Conservation (phyloP, 1,140 invertebrate genomes). For the Teleogryllus occipitalis region DNA sequence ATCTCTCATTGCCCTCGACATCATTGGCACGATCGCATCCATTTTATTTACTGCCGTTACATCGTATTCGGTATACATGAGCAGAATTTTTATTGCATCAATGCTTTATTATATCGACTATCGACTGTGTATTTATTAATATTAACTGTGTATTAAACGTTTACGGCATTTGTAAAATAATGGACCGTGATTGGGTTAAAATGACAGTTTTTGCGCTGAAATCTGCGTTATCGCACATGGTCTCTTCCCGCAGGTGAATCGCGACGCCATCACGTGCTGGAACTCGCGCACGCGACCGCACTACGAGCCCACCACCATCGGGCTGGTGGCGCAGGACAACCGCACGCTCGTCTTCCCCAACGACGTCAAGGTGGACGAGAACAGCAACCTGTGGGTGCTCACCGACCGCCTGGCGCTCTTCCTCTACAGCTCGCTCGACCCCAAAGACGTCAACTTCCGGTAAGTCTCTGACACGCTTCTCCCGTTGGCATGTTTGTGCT, state of each 20-base stretch:
- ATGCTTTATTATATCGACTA: too few species aligned
- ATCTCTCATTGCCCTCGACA: too few species aligned
- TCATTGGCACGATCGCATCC: too few species aligned
- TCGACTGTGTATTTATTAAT: too few species aligned
- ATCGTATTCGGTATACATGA: too few species aligned
- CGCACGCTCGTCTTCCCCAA: slow-evolving; percentile 66
- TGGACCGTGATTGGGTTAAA: too few species aligned
- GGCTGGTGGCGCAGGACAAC: slow-evolving; percentile 57
- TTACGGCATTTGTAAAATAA: too few species aligned
- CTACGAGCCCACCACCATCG: slow-evolving; percentile 30
- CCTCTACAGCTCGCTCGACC: slow-evolving; percentile 47
- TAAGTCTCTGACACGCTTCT: slow-evolving; percentile 39
- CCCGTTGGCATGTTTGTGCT: too few species aligned
- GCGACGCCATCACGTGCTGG: slow-evolving; percentile 71
- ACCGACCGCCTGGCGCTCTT: slow-evolving; percentile 57
- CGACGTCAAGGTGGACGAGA: slow-evolving; percentile 48
- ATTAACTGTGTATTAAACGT: too few species aligned
- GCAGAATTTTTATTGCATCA: too few species aligned
- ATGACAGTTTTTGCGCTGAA: slow-evolving; percentile 55
- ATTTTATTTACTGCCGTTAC: too few species aligned
- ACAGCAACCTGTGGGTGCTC: slow-evolving; percentile 54
- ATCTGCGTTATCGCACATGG: slow-evolving; percentile 57
- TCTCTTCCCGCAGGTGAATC: slow-evolving; percentile 42
- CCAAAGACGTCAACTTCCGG: slow-evolving; percentile 51
- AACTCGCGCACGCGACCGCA: slow-evolving; percentile 46